Conservation (phyloP, 1,140 invertebrate species). For the Neodiprion pinetum region DNA sequence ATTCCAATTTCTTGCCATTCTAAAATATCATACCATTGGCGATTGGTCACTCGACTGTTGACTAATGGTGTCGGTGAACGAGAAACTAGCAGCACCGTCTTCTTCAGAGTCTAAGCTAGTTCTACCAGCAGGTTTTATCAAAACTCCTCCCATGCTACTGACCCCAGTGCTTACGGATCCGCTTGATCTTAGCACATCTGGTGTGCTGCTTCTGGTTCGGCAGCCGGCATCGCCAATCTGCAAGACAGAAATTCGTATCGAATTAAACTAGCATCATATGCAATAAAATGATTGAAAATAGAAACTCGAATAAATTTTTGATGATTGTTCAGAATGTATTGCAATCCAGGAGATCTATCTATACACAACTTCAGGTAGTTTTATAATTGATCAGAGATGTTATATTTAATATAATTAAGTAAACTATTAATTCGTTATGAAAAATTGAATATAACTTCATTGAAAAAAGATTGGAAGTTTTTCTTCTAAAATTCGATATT, state of each 20-base stretch:
- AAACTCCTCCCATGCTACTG: slow-evolving; percentile 41
- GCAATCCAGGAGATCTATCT: not conserved
- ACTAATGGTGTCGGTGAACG: slow-evolving; percentile 41
- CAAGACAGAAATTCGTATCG: slow-evolving; percentile 25
- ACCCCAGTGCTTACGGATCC: slow-evolving; percentile 56
- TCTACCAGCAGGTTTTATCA: slow-evolving; percentile 42
- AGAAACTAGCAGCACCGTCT: slow-evolving; percentile 28
- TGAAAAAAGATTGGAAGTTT: too few species aligned
- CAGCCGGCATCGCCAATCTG: slow-evolving; percentile 63
- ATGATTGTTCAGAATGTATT: too few species aligned
- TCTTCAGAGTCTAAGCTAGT: slow-evolving; percentile 51
- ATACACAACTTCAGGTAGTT: too few species aligned
- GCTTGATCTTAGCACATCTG: slow-evolving; percentile 64
- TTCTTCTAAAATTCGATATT: too few species aligned
- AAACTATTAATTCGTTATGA: too few species aligned
- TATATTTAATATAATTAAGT: too few species aligned
- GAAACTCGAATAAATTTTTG: too few species aligned
- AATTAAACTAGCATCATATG: too few species aligned
- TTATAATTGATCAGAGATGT: too few species aligned
- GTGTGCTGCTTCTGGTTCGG: slow-evolving; percentile 68
- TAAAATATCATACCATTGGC: slow-evolving; percentile 69
- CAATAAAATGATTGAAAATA: too few species aligned
- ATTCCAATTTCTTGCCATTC: not conserved
- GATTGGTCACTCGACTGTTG: slow-evolving; percentile 61
- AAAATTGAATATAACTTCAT: too few species aligned